Evolutionary conservation across 2,797 vertebrate species (phyloP).

Genomic region (Tenualosa thibaudeaui): DNA sequence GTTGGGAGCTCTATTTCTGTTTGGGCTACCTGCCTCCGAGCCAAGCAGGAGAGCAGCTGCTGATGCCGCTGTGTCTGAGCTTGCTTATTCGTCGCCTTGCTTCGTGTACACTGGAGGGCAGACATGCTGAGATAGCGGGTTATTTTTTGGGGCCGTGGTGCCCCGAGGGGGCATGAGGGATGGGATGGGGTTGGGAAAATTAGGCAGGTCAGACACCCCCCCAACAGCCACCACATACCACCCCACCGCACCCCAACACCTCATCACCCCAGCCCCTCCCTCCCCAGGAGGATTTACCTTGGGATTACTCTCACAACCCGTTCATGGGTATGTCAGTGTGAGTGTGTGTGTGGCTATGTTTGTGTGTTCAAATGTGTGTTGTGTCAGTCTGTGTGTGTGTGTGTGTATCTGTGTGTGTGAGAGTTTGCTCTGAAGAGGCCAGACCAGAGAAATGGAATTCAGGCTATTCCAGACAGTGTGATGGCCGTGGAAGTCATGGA

Average conservation of each 20-base stretch:
- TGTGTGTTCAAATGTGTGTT: background rate
- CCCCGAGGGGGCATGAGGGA: slow-evolving; percentile 48
- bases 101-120: slow-evolving; percentile 46
- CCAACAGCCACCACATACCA: background rate
- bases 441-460: slow-evolving; percentile 43
- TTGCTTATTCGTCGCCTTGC: slow-evolving; percentile 48
- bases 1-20: slow-evolving; percentile 37
- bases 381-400: background rate
- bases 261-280: background rate
- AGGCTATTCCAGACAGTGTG: slow-evolving; percentile 60
- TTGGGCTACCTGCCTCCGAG: slow-evolving; percentile 53
- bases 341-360: background rate
- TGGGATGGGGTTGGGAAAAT: background rate
- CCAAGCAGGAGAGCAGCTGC: slow-evolving; percentile 66
- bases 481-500: slow-evolving; percentile 53
- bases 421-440: background rate
- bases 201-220: background rate
- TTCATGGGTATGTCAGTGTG: background rate
- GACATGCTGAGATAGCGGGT: slow-evolving; percentile 74
- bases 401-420: background rate
- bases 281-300: slow-evolving; percentile 4
- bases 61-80: slow-evolving; percentile 65
- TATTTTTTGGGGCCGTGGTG: slow-evolving; percentile 66
- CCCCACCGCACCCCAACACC: background rate
- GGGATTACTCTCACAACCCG: slow-evolving; percentile 24